Evolutionary conservation across 2,113 vertebrate genomes (phyloP).

Genomic region (Bos indicus): DNA sequence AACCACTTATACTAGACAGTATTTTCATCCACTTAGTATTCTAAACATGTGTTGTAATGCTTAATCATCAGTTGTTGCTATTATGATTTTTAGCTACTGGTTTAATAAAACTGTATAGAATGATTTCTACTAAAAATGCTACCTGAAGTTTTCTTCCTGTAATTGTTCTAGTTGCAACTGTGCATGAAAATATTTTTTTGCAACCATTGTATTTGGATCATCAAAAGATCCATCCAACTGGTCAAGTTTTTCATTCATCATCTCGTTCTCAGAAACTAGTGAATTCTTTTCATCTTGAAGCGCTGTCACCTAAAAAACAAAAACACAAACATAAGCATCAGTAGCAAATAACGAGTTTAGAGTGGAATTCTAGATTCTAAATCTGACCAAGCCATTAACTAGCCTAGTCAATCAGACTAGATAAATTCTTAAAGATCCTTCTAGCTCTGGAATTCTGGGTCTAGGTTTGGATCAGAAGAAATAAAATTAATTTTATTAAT

Average conservation of each 20-base stretch:
- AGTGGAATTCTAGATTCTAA: neutral
- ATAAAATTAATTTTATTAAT: neutral
- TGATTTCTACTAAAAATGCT: constrained; percentile 32
- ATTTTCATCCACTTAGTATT: neutral
- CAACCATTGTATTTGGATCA: constrained; percentile 89
- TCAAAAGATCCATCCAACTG: constrained; percentile 93
- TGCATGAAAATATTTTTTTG: constrained; percentile 91
- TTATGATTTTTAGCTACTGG: neutral
- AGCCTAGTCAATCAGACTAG: neutral
- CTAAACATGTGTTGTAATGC: neutral
- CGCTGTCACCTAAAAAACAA: constrained; percentile 87
- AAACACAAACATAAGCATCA: constrained; percentile 41
- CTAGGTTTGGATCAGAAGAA: neutral
- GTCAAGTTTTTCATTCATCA: constrained; percentile 93
- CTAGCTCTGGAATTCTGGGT: neutral
- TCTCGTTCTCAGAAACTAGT: constrained; percentile 94
- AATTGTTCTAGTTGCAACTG: constrained; percentile 93
- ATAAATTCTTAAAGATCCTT: neutral
- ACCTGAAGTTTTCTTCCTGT: constrained; percentile 98
- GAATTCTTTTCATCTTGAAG: constrained; percentile 96
- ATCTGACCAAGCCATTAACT: neutral
- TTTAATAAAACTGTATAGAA: constrained; percentile 25
- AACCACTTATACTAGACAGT: neutral
- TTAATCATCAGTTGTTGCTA: neutral
- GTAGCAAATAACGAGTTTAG: neutral